phyloP scores from a whole-genome alignment of 2,113 vertebrate genomes.

The Phycodurus eques region DNA sequence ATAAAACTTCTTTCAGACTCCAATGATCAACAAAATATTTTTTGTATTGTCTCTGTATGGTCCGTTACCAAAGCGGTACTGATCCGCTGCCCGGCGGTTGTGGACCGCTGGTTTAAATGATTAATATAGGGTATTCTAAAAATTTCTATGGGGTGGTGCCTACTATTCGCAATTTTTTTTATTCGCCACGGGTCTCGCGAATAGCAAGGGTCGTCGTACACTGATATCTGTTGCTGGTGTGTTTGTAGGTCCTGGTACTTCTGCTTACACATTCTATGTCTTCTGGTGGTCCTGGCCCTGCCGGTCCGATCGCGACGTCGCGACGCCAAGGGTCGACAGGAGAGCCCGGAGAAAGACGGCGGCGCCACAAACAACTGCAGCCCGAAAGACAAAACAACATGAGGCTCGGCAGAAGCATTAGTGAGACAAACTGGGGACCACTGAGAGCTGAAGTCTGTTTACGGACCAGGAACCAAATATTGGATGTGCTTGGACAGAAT shows the following conservation, averaged over 20 bases:
- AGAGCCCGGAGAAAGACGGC: constrained; percentile 60
- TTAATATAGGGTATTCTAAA: no score
- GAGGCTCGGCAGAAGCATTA: constrained; percentile 53
- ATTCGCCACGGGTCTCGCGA: background rate
- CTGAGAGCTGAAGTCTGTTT: constrained; percentile 47
- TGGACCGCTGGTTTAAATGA: no score
- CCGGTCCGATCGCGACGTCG: constrained; percentile 80
- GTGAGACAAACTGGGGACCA: constrained; percentile 41
- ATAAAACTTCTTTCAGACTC: no score
- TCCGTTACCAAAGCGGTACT: no score
- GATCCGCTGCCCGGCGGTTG: no score
- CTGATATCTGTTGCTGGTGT: background rate
- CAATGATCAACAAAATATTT: no score
- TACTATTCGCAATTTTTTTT: no score
- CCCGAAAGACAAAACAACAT: constrained; percentile 82
- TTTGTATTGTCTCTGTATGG: no score
- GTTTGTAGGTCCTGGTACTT: constrained; percentile 88
- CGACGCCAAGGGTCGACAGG: constrained; percentile 71
- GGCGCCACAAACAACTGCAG: constrained; percentile 86
- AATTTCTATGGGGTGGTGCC: no score
- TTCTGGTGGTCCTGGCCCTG: constrained; percentile 81
- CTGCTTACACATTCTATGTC: constrained; percentile 82
- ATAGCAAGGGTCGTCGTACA: background rate
- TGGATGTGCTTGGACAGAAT: constrained; percentile 47
- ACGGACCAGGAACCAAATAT: constrained; percentile 62